Base-by-base conservation (phyloP, 92 coral and sea anemone genomes). In the Virgularia gustaviana region DNA sequence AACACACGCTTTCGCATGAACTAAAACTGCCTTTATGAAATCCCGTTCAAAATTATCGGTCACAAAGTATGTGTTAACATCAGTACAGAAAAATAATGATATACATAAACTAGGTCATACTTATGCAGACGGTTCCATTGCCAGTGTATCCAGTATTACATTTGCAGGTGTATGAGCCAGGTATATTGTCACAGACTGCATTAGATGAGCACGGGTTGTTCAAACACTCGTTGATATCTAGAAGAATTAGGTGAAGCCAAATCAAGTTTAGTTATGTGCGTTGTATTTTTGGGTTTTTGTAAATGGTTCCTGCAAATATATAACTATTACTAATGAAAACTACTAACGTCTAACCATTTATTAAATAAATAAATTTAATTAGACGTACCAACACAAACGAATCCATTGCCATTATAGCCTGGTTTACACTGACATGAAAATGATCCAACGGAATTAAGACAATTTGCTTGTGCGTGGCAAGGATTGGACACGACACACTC, bases 361-460 rank as follows among this genome's bases (percentile, higher is more conserved):
- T 15, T 7, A 39, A 39, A 15, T 15, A 39, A 39, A 39, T 39
- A 39, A 39, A 39, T 39, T 8, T 39, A 39, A 39, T 47, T 15
- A 24, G 1, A 32, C 57, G 8, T 66, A 66, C 73, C 73, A 25
- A 27, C 34, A 66, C 73, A 66, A 52, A 43, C 27, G 53, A 66
- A 66, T 20, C 73, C 73, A 47, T 47, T 43, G 12, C 73, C 73
- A 24, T 11, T 44, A 18, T 43, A 66, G 3, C 73, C 73, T 16
- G 32, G 9, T 27, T 44, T 24, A 66, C 73, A 66, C 9, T 32
- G 49, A 31, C 90, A 86, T 9, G 47, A 32, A 58, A 49, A 86
- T 6, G 90, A 78, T 20, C 87, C 90, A 12, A 36, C 16, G 0
- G 75, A 78, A 81, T 86, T 82, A 0, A 38, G 47, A 57, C 90